A percentile compares a stretch with the other conserved stretches of the same genome.
phyloP scores from a whole-genome alignment of 2,113 vertebrate genomes.

The Bos indicus region DNA sequence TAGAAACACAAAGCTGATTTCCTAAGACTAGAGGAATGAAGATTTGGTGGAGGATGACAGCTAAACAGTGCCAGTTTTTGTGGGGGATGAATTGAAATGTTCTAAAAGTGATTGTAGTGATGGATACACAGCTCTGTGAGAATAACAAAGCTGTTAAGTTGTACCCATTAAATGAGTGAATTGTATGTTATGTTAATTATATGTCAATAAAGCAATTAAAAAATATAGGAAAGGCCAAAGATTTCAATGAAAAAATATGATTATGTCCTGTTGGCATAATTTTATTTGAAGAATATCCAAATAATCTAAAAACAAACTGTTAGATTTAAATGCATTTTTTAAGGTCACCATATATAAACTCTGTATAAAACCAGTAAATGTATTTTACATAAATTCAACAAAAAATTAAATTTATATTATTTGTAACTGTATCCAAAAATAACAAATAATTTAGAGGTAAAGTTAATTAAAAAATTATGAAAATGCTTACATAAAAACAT shows the following conservation, averaged over 20 bases:
- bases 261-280: not conserved
- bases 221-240: not conserved
- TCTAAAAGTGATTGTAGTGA: not conserved
- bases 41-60: not conserved
- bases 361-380: not conserved
- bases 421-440: not conserved
- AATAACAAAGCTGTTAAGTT: not conserved
- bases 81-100: not conserved
- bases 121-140: not conserved
- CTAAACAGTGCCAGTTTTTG: not conserved
- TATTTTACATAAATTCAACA: not conserved
- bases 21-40: not conserved
- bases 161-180: not conserved
- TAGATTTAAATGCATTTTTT: not conserved
- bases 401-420: not conserved
- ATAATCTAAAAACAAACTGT: not conserved
- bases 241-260: not conserved
- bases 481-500: not conserved
- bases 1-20: not conserved
- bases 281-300: not conserved
- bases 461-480: not conserved
- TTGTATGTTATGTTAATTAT: not conserved
- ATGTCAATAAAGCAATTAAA: not conserved
- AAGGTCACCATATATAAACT: not conserved
- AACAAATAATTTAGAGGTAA: not conserved